Evolutionary conservation across 2,888 invertebrate genomes (phyloP).

Genomic region (Aphidius colemani): DNA sequence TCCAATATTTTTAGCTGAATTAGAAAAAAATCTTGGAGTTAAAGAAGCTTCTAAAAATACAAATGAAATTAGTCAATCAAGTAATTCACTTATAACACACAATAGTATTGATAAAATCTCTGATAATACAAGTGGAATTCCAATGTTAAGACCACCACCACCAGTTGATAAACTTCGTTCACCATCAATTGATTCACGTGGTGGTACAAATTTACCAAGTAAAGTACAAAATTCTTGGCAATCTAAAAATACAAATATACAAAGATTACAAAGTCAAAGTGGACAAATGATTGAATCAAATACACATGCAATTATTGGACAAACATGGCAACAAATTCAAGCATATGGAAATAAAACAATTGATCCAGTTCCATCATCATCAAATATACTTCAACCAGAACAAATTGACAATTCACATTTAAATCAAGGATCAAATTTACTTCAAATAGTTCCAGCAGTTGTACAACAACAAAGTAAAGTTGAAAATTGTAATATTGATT

Average conservation of each 20-base stretch:
- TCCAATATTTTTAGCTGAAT: conserved; percentile 67
- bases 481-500: conserved; percentile 3
- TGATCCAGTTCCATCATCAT: conserved; percentile 10
- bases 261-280: conserved; percentile 45
- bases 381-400: conserved; percentile 14
- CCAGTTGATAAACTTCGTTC: conserved; percentile 51
- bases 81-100: conserved; percentile 37
- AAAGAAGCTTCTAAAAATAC: conserved; percentile 60
- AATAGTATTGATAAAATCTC: conserved; percentile 35
- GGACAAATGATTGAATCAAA: conserved; percentile 39
- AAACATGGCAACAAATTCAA: conserved; percentile 53
- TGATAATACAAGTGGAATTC: conserved; percentile 44
- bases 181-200: conserved; percentile 43
- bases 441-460: conserved; percentile 36
- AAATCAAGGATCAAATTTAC: conserved; percentile 12
- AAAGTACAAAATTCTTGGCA: conserved; percentile 58
- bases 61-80: conserved; percentile 45
- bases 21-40: conserved; percentile 68
- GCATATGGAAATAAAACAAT: conserved; percentile 19
- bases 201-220: conserved; percentile 42
- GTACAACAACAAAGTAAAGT: conserved; percentile 12
- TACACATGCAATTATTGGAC: conserved; percentile 50
- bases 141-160: conserved; percentile 62
- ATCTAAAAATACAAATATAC: conserved; percentile 47
- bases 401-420: conserved; percentile 25